These are phyloP conservation scores for Pelochelys cantorii DNA, from an alignment of 2,797 vertebrate species.

Conservation along the genomic window DNA sequence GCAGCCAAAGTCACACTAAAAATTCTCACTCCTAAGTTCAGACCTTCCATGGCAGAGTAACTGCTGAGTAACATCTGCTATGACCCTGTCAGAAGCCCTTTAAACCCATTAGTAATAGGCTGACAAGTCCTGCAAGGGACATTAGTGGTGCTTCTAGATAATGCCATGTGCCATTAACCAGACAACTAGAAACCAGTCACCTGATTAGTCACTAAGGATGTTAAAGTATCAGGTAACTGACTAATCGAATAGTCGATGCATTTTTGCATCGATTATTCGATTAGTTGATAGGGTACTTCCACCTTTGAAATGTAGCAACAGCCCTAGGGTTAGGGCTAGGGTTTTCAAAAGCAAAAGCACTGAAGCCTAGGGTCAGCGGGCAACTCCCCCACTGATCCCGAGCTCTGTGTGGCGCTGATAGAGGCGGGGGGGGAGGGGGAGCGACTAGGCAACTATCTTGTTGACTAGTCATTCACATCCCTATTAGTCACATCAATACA, in stretches of 20 bases:
- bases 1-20: background rate
- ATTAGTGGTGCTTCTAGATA: background rate
- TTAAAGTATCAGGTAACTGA: background rate
- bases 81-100: background rate
- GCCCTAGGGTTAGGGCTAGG: too few relatives aligned
- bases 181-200: background rate
- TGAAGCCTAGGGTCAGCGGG: too few relatives aligned
- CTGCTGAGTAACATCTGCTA: background rate
- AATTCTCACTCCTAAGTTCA: background rate
- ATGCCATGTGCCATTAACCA: background rate
- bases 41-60: background rate
- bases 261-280: too few relatives aligned
- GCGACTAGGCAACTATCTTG: too few relatives aligned
- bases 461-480: too few relatives aligned
- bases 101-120: background rate
- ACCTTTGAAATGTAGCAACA: too few relatives aligned
- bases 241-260: too few relatives aligned
- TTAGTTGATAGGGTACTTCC: too few relatives aligned
- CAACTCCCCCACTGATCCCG: too few relatives aligned
- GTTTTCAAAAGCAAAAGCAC: too few relatives aligned
- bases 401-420: too few relatives aligned
- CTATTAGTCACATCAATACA: background rate
- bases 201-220: background rate
- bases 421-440: too few relatives aligned
- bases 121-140: background rate